phyloP scores from a whole-genome alignment of 2,888 invertebrate genomes.

The Brachylomia viminalis region DNA sequence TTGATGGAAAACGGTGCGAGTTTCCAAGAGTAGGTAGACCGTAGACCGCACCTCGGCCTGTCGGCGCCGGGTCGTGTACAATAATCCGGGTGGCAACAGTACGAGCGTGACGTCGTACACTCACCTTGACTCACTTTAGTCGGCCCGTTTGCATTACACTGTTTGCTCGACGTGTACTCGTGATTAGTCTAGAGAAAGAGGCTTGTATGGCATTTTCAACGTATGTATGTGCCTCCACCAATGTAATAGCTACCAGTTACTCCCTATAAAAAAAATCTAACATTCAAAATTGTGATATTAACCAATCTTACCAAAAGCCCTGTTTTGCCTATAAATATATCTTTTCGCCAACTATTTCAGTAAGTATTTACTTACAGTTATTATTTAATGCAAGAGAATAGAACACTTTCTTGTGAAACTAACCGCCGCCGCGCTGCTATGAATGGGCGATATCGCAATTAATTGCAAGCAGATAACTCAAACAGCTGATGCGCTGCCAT shows the following conservation, averaged over 20 bases:
- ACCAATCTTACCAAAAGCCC: slow-evolving; percentile 1
- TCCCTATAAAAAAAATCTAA: slow-evolving; percentile 5
- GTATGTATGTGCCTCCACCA: not conserved
- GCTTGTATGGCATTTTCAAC: slow-evolving; percentile 60
- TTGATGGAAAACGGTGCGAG: slow-evolving; percentile 70
- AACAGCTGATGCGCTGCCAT: slow-evolving; percentile 86
- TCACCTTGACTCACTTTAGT: slow-evolving; percentile 89
- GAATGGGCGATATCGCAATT: slow-evolving; percentile 83
- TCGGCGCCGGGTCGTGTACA: slow-evolving; percentile 76
- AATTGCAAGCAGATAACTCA: slow-evolving; percentile 81
- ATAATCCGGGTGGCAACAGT: slow-evolving; percentile 88
- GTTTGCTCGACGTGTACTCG: slow-evolving; percentile 79
- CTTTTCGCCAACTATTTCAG: slow-evolving; percentile 15
- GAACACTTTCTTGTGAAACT: slow-evolving; percentile 77
- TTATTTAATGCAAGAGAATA: slow-evolving; percentile 62
- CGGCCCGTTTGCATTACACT: slow-evolving; percentile 84
- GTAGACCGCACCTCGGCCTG: slow-evolving; percentile 79
- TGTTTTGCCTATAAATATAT: not conserved
- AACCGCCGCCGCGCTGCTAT: slow-evolving; percentile 67
- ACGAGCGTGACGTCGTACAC: slow-evolving; percentile 79
- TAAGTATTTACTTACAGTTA: slow-evolving; percentile 22
- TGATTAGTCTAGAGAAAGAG: slow-evolving; percentile 80
- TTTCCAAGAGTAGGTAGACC: slow-evolving; percentile 77
- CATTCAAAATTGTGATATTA: not conserved
- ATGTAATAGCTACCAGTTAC: slow-evolving; percentile 10